phyloP scores from a whole-genome alignment of 1,140 invertebrate genomes.

The Leptinotarsa texana region DNA sequence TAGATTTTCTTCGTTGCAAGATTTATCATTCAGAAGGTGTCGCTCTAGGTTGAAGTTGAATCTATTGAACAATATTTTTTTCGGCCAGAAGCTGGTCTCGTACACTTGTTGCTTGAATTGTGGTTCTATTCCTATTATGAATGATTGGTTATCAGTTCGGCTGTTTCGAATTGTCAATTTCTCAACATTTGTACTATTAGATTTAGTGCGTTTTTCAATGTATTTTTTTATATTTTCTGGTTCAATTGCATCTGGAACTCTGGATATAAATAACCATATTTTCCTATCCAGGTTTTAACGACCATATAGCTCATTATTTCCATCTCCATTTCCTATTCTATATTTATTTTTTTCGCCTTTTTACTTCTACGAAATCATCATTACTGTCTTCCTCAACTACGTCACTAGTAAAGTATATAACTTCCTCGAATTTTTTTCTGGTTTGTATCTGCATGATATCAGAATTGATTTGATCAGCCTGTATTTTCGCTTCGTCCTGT shows the following conservation, averaged over 20 bases:
- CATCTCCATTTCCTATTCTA: conserved; percentile 1
- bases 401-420: conserved; percentile 9
- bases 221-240: conserved; percentile 7
- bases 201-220: conserved; percentile 9
- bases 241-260: conserved; percentile 1
- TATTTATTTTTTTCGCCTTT: conserved; percentile 1
- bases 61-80: conserved; percentile 13
- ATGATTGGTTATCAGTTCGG: conserved; percentile 7
- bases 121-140: conserved; percentile 11
- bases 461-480: conserved; percentile 1
- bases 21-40: conserved; percentile 12
- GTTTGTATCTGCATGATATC: conserved; percentile 11
- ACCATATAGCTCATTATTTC: conserved; percentile 1
- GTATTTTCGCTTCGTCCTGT: background rate
- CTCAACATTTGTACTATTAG: background rate
- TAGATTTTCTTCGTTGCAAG: background rate
- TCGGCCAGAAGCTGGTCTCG: conserved; percentile 4
- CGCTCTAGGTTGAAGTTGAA: conserved; percentile 11
- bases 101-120: conserved; percentile 15
- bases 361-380: conserved; percentile 10
- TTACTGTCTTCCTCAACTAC: background rate
- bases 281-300: conserved; percentile 4
- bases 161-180: background rate
- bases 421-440: background rate
- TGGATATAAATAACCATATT: conserved; percentile 10